Conservation (phyloP, 2,797 vertebrate species). For the Microhierax caerulescens region DNA sequence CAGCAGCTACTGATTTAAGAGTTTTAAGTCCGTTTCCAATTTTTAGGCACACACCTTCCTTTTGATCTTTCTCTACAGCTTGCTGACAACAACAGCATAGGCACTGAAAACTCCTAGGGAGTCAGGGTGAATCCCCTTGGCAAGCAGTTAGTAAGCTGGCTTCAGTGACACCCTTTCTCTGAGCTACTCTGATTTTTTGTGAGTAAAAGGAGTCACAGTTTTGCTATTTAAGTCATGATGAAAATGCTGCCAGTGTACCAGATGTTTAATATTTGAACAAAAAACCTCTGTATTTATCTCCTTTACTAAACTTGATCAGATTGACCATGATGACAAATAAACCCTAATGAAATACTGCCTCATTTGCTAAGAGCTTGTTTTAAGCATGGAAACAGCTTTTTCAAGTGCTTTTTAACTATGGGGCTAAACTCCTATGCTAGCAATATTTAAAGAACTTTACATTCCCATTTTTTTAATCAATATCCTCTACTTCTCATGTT, state of each 20-base stretch:
- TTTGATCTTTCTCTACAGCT: not conserved
- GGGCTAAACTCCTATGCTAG: not conserved
- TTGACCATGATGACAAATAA: not conserved
- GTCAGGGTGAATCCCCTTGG: not conserved
- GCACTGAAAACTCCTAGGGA: not conserved
- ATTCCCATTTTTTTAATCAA: not conserved
- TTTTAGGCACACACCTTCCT: not conserved
- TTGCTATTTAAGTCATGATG: not conserved
- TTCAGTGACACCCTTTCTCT: not conserved
- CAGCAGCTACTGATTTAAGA: not conserved
- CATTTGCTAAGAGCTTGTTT: not conserved
- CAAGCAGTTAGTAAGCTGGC: not conserved
- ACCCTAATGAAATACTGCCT: not conserved
- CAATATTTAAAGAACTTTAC: not conserved
- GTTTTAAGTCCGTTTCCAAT: not conserved
- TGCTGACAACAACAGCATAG: not conserved
- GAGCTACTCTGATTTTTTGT: not conserved
- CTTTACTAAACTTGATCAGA: not conserved
- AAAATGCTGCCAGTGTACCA: not conserved
- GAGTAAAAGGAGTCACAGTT: not conserved
- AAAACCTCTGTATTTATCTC: not conserved
- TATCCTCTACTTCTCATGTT: not conserved
- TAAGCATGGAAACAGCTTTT: not conserved
- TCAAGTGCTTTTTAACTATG: not conserved
- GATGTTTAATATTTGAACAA: not conserved